Evolutionary conservation across 2,113 vertebrate species (phyloP), one percentile per base, ranked within the genome.

Genomic region (Oryzias javanicus): DNA sequence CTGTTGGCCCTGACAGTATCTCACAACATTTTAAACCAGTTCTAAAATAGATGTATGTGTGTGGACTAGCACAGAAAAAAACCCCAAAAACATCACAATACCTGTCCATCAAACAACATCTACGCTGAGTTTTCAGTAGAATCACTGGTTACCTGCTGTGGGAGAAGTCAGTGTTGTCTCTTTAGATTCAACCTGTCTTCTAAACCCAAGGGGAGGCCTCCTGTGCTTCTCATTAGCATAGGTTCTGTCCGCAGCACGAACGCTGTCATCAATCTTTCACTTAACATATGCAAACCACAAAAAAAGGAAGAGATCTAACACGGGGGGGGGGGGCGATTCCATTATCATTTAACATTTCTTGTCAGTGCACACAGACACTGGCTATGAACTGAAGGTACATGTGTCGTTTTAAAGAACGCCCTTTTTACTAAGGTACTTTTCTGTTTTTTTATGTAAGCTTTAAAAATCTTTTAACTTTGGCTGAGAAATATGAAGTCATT

Each of bases 211-310:
- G 54, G 79, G 81, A 81, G 57, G 45, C 49, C 57, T 50, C 60
- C 55, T 18, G 58, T 72, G 56, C 59, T 79, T 52, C 58, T 78
- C 63, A 84, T 86, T 87, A 86, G 74, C 82, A 85, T 86, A 83
- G 80, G 63, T 70, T 65, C 74, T 67, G 65, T 81, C 79, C 71
- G 68, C 71, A 47, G 55, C 69, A 64, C 60, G 57, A 50, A 58
- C 60, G 50, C 54, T 62, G 58, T 74, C 84, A 87, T 86, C 83
- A 79, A 81, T 88, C 85, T 80, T 78, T 60, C 42, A 71, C 55
- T 81, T 80, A 78, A 70, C 50, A 80, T 64, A 84, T 79, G 71
- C 71, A 83, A 69, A 82, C 24, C 5, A 54, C 15, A 15, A 44
- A 20, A 14, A 60, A 10, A 59, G 22, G 48, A 22, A 41, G 18